These are phyloP conservation scores for Tiaroga cobitis DNA, from an alignment of 2,797 vertebrate species.

Conservation along the genomic window DNA sequence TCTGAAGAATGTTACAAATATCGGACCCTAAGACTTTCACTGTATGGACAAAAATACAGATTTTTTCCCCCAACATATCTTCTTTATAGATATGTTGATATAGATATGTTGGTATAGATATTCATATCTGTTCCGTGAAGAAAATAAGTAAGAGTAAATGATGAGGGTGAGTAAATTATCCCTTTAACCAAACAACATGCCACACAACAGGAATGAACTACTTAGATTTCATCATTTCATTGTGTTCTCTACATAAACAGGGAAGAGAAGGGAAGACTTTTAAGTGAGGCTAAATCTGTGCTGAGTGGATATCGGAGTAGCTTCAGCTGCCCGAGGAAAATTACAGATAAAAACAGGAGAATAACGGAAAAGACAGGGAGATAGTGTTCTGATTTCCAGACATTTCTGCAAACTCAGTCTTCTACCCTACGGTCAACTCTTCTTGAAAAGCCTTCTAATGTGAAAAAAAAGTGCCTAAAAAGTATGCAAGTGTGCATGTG, in stretches of 20 bases:
- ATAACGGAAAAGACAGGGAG: slow-evolving; percentile 37
- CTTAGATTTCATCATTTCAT: slow-evolving; percentile 42
- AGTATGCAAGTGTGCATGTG: slow-evolving; percentile 9
- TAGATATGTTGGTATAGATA: no score
- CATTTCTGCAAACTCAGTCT: slow-evolving; percentile 47
- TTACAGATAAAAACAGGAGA: slow-evolving; percentile 23
- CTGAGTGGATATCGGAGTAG: slow-evolving; percentile 39
- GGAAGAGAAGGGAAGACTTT: slow-evolving; percentile 16
- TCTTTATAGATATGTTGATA: neutral
- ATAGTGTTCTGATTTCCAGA: slow-evolving; percentile 50
- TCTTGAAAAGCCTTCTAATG: slow-evolving; percentile 45
- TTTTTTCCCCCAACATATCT: neutral
- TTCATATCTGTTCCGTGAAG: neutral
- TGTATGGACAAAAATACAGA: neutral
- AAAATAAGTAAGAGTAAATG: neutral
- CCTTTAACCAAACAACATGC: slow-evolving; percentile 33
- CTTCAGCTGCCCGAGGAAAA: slow-evolving; percentile 32
- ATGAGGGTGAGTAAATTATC: neutral
- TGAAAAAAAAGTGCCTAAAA: slow-evolving; percentile 40
- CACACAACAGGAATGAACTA: slow-evolving; percentile 22
- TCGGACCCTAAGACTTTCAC: neutral
- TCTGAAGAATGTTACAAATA: neutral
- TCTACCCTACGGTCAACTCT: slow-evolving; percentile 38
- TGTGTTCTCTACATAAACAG: slow-evolving; percentile 42
- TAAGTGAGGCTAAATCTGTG: slow-evolving; percentile 52